phyloP scores from a whole-genome alignment of 2,113 vertebrate genomes.

The Indicator maculatus region DNA sequence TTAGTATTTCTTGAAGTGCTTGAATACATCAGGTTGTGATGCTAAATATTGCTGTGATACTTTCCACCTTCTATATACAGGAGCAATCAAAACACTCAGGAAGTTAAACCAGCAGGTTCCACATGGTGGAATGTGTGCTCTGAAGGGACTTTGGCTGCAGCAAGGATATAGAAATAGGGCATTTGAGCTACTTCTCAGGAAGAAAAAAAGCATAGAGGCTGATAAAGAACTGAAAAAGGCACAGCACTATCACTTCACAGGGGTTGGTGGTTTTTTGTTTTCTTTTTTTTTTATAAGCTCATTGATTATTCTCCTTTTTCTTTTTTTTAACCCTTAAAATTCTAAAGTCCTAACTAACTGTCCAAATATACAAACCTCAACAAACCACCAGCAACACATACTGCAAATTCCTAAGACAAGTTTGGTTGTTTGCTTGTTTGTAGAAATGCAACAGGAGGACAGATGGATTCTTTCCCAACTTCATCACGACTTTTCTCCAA shows the following conservation, averaged over 20 bases:
- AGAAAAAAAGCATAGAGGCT: constrained; percentile 73
- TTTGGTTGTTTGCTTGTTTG: constrained; percentile 41
- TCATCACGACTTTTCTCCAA: not conserved
- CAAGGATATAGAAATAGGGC: constrained; percentile 83
- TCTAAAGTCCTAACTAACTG: constrained; percentile 81
- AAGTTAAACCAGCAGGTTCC: constrained; percentile 75
- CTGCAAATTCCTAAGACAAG: constrained; percentile 67
- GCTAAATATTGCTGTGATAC: constrained; percentile 97
- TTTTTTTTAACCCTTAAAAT: constrained; percentile 49
- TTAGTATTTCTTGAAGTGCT: constrained; percentile 41
- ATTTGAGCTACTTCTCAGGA: constrained; percentile 74
- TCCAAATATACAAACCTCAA: constrained; percentile 84
- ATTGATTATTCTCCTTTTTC: not conserved
- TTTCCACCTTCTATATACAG: constrained; percentile 73
- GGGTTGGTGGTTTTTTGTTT: constrained; percentile 17
- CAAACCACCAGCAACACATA: constrained; percentile 73
- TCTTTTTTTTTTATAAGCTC: constrained; percentile 58
- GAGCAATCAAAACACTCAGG: constrained; percentile 43
- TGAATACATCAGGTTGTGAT: constrained; percentile 42
- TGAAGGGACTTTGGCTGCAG: constrained; percentile 94
- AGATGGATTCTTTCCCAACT: constrained; percentile 44
- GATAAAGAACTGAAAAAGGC: constrained; percentile 84
- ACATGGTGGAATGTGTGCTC: constrained; percentile 89
- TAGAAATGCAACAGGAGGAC: constrained; percentile 31
- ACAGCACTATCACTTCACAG: constrained; percentile 89